Conservation (phyloP, 2,888 invertebrate genomes). For the Synanthedon myopaeformis region DNA sequence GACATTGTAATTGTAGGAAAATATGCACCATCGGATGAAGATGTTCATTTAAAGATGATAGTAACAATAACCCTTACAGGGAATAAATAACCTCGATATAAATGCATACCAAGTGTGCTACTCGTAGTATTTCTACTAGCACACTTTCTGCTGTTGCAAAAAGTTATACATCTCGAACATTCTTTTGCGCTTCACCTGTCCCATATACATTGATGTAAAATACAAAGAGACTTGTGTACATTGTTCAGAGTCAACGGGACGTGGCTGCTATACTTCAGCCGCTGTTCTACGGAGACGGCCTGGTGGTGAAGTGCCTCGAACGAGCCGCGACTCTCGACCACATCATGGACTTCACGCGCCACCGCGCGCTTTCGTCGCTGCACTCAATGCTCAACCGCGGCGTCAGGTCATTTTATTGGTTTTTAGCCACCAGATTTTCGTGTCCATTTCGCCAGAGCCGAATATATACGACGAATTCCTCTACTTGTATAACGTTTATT, state of each 20-base stretch:
- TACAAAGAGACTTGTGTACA: not conserved
- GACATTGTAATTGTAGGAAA: no score
- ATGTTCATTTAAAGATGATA: no score
- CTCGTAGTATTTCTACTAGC: no score
- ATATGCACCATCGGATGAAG: no score
- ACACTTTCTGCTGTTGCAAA: not conserved
- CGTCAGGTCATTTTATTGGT: slow-evolving; percentile 69
- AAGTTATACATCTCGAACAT: not conserved
- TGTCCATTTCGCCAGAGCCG: no score
- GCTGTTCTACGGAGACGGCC: slow-evolving; percentile 90
- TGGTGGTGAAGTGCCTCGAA: slow-evolving; percentile 93
- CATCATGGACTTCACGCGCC: slow-evolving; percentile 99
- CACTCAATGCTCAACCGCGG: slow-evolving; percentile 98
- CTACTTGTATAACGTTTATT: no score
- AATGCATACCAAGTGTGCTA: no score
- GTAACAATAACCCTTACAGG: no score
- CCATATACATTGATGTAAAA: not conserved
- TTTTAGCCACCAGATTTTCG: no score
- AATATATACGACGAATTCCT: no score
- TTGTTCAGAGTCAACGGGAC: slow-evolving; percentile 82
- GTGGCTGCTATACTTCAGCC: slow-evolving; percentile 87
- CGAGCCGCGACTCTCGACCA: slow-evolving; percentile 94
- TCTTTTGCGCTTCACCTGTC: no score
- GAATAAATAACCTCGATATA: no score
- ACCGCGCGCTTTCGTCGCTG: slow-evolving; percentile 93